A percentile compares a stretch with the other conserved stretches of the same genome.
phyloP scores from a whole-genome alignment of 2,797 vertebrate genomes.

The Muscicapa comitata region DNA sequence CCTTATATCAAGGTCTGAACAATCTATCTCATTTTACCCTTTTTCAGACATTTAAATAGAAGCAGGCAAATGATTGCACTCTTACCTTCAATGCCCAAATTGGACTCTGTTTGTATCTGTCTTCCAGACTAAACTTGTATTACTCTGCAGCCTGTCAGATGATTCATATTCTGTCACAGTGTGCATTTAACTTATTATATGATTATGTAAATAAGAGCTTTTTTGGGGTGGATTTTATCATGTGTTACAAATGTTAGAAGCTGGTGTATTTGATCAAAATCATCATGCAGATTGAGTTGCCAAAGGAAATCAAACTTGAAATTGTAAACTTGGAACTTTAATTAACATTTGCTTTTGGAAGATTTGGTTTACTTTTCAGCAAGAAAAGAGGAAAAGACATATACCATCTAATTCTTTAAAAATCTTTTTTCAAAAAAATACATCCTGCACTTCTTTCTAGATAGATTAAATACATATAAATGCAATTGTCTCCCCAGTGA shows the following conservation, averaged over 20 bases:
- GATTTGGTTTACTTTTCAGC: not conserved
- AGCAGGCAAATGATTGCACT: not conserved
- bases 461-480: not conserved
- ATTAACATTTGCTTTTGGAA: not conserved
- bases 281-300: not conserved
- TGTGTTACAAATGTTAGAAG: not conserved
- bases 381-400: not conserved
- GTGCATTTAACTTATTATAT: not conserved
- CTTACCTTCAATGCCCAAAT: not conserved
- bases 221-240: not conserved
- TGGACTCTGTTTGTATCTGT: not conserved
- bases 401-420: not conserved
- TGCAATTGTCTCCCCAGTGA: not conserved
- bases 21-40: not conserved
- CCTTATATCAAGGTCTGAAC: not conserved
- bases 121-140: not conserved
- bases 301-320: slow-evolving; percentile 10
- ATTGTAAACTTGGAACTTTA: not conserved
- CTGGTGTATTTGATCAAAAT: not conserved
- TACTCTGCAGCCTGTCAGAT: not conserved
- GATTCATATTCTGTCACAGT: not conserved
- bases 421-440: not conserved
- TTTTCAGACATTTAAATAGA: not conserved
- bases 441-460: not conserved
- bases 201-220: not conserved